Evolutionary conservation across 2,888 invertebrate genomes (phyloP).

Genomic region (Parochlus steinenii): DNA sequence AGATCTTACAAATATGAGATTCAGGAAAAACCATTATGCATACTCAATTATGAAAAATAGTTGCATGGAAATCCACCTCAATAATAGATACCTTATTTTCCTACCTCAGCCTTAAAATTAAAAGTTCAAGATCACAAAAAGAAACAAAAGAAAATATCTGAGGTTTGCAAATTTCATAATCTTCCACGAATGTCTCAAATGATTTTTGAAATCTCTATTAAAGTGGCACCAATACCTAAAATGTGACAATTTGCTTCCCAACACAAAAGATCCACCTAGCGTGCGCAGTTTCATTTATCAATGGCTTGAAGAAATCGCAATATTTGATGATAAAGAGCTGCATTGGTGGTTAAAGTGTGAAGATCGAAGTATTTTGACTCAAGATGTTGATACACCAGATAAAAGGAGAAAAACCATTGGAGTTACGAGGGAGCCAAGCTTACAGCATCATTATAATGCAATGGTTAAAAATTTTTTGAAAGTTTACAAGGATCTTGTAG

Average conservation of each 20-base stretch:
- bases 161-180: too few species aligned
- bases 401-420: background rate
- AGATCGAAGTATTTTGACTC: conserved; percentile 4
- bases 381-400: background rate
- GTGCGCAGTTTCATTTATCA: background rate
- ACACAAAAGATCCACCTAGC: conserved; percentile 3
- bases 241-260: background rate
- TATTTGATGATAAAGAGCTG: background rate
- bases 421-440: background rate
- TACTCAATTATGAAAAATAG: too few species aligned
- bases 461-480: conserved; percentile 1
- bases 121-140: conserved; percentile 1
- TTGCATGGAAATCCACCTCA: too few species aligned
- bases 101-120: background rate
- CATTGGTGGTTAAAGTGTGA: conserved; percentile 10
- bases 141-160: background rate
- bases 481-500: conserved; percentile 7
- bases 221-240: background rate
- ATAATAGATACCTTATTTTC: too few species aligned
- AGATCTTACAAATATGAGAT: too few species aligned
- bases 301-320: background rate
- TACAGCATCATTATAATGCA: conserved; percentile 5
- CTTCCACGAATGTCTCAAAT: too few species aligned
- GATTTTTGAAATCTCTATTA: too few species aligned
- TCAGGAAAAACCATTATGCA: too few species aligned